Conservation (phyloP, 2,888 invertebrate species). For the Lepeophtheirus nordmannii region DNA sequence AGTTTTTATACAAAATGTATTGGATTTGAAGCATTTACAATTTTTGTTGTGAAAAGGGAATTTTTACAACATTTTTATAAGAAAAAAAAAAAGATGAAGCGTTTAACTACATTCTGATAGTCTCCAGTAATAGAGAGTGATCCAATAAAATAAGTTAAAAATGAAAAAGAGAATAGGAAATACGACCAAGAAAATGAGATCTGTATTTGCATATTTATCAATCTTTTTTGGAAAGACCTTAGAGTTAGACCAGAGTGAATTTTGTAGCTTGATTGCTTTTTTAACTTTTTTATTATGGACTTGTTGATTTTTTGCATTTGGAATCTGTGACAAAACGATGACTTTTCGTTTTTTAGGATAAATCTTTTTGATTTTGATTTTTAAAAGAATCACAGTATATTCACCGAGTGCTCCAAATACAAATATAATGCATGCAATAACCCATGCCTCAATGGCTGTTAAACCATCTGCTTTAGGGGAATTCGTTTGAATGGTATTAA, state of each 20-base stretch:
- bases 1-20: too few relatives aligned
- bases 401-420: slow-evolving; percentile 24
- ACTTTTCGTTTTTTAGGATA: too few relatives aligned
- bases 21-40: too few relatives aligned
- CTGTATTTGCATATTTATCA: slow-evolving; percentile 7
- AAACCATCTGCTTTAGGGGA: slow-evolving; percentile 19
- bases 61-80: too few relatives aligned
- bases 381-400: slow-evolving; percentile 14
- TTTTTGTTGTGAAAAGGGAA: too few relatives aligned
- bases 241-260: too few relatives aligned
- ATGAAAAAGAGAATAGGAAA: slow-evolving; percentile 16
- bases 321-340: too few relatives aligned
- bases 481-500: slow-evolving; percentile 24
- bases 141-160: slow-evolving; percentile 19
- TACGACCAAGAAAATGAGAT: slow-evolving; percentile 10
- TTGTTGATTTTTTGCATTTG: too few relatives aligned
- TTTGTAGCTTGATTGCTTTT: too few relatives aligned
- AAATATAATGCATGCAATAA: slow-evolving; percentile 23
- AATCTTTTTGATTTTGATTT: slow-evolving; percentile 9
- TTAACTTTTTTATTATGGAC: too few relatives aligned
- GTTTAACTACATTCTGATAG: neutral
- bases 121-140: slow-evolving; percentile 10
- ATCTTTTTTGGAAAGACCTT: neutral
- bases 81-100: neutral
- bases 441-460: slow-evolving; percentile 25